Evolutionary conservation across 2,797 vertebrate genomes (phyloP).

Genomic region (Miopithecus talapoin): DNA sequence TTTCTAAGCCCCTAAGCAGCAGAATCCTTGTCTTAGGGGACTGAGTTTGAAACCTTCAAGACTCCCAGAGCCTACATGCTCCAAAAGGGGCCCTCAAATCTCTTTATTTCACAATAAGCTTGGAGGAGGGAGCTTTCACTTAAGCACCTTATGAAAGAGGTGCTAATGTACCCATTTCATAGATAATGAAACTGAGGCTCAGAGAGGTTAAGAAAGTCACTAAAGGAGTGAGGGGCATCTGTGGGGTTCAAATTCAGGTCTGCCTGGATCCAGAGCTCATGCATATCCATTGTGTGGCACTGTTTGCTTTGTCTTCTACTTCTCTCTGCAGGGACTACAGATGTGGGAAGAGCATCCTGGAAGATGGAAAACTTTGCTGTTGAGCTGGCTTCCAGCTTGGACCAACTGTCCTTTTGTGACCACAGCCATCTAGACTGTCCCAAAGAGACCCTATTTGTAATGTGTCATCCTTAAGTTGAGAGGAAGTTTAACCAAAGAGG

Average conservation of each 20-base stretch:
- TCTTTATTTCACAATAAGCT: background rate
- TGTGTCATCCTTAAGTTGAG: background rate
- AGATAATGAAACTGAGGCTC: constrained; percentile 14
- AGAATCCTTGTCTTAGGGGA: background rate
- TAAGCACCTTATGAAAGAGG: background rate
- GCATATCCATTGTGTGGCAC: accelerated
- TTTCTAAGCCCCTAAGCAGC: background rate
- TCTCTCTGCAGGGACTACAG: background rate
- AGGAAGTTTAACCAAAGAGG: background rate
- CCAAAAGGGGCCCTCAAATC: background rate
- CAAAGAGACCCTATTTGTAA: background rate
- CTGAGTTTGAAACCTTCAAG: background rate
- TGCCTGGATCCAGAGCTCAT: background rate
- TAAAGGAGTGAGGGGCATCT: no score
- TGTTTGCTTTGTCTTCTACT: background rate
- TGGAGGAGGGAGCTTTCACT: background rate
- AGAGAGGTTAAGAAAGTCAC: background rate
- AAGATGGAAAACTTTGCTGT: background rate
- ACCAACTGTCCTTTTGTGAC: background rate
- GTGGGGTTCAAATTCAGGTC: background rate
- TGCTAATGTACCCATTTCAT: background rate
- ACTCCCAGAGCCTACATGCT: background rate
- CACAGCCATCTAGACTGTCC: background rate
- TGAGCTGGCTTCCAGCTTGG: background rate
- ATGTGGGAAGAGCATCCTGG: accelerated